Percentiles rank a stretch among this genome's conserved stretches.
phyloP scores from a whole-genome alignment of 2,888 invertebrate genomes.

The Muscina levida region DNA sequence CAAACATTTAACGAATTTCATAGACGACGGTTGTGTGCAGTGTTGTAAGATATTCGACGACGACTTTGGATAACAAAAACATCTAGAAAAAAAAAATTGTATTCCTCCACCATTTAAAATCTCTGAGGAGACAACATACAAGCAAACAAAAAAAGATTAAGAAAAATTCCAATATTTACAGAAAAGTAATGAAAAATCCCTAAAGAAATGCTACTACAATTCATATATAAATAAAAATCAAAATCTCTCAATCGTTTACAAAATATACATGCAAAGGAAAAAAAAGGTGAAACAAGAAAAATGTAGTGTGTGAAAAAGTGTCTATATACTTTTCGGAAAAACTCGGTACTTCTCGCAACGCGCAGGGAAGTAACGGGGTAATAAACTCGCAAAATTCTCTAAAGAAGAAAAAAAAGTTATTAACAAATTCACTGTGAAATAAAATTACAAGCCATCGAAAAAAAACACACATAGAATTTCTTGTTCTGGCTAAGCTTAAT shows the following conservation, averaged over 20 bases:
- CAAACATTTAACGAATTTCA: conserved; percentile 79
- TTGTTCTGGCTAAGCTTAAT: conserved; percentile 46
- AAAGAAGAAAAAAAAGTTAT: conserved; percentile 45
- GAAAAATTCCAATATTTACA: conserved; percentile 9
- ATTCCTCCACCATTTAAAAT: conserved; percentile 12
- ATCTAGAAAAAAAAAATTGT: conserved; percentile 34
- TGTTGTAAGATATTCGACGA: conserved; percentile 72
- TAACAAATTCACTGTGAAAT: conserved; percentile 1
- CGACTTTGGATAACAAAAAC: conserved; percentile 66
- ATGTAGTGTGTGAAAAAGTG: conserved; percentile 59
- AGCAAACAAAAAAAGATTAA: conserved; percentile 44
- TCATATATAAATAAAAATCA: conserved; percentile 2
- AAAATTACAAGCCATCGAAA: neutral
- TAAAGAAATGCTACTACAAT: conserved; percentile 23
- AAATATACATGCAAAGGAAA: neutral
- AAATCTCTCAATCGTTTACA: neutral
- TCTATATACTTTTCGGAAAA: conserved; percentile 59
- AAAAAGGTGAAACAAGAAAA: conserved; percentile 52
- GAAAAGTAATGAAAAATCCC: conserved; percentile 8
- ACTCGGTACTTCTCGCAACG: conserved; percentile 61
- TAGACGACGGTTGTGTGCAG: conserved; percentile 79
- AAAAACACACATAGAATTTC: neutral
- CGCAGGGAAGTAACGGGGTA: conserved; percentile 52
- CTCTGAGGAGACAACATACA: conserved; percentile 19
- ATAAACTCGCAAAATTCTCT: conserved; percentile 32